These are phyloP conservation scores for Achatina immaculata DNA, from an alignment of 1,140 invertebrate species.

Conservation along the genomic window DNA sequence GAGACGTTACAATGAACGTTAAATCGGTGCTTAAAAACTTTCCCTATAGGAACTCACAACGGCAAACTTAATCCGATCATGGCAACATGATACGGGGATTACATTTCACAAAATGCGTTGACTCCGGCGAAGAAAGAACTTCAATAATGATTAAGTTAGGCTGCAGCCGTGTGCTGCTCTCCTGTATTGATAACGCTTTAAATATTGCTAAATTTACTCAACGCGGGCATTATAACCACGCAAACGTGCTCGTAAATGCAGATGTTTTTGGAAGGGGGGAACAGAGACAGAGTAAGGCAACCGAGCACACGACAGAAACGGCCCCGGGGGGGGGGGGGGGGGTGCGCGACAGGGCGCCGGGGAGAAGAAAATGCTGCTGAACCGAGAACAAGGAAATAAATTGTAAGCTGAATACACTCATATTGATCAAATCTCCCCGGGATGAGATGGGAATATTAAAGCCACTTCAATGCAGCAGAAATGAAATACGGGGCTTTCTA, in stretches of 20 bases:
- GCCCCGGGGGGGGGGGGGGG: not conserved
- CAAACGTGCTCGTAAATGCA: not conserved
- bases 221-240: not conserved
- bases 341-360: too few relatives aligned
- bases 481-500: conserved; percentile 30
- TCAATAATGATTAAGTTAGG: not conserved
- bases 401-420: conserved; percentile 10
- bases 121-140: not conserved
- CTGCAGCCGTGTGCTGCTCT: not conserved
- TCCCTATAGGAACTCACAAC: too few relatives aligned
- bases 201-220: not conserved
- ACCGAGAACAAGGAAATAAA: conserved; percentile 10
- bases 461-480: conserved; percentile 18
- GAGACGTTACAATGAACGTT: too few relatives aligned
- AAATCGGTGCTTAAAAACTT: too few relatives aligned
- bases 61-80: too few relatives aligned
- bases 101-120: conserved; percentile 11
- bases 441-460: conserved; percentile 16
- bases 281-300: too few relatives aligned
- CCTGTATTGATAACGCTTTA: conserved; percentile 3
- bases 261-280: not conserved
- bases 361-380: not conserved
- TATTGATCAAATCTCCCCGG: conserved; percentile 8
- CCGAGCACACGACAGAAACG: too few relatives aligned
- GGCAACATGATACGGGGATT: not conserved